Conservation (phyloP, 2,113 vertebrate species). For the Tragelaphus imberbis region DNA sequence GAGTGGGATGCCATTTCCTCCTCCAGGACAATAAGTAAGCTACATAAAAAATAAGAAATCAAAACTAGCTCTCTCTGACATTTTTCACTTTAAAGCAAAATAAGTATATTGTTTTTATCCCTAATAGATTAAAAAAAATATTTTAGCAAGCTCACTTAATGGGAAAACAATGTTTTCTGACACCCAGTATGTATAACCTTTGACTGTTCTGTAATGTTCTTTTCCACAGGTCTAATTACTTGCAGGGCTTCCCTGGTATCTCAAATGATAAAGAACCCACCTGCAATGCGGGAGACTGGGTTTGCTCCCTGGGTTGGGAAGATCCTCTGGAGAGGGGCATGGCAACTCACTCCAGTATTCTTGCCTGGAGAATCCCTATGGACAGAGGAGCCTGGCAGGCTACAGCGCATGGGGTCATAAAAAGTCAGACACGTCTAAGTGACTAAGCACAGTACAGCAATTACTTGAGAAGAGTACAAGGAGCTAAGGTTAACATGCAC, state of each 20-base stretch:
- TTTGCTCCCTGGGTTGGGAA: not conserved
- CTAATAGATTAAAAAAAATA: not conserved
- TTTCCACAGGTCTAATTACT: conserved; percentile 63
- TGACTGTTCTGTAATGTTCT: not conserved
- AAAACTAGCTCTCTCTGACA: not conserved
- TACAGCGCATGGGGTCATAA: not conserved
- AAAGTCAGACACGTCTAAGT: not conserved
- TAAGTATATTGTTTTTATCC: not conserved
- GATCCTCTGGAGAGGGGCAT: not conserved
- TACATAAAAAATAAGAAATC: not conserved
- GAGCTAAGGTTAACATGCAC: conserved; percentile 62
- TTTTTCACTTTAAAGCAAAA: not conserved
- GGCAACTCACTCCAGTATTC: not conserved
- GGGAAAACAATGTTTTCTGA: conserved; percentile 55
- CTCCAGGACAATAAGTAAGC: not conserved
- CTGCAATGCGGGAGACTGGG: not conserved
- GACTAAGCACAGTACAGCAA: not conserved
- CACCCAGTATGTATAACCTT: not conserved
- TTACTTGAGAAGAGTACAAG: not conserved
- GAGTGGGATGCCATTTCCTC: not conserved
- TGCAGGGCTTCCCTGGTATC: not conserved
- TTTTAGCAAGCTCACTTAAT: conserved; percentile 11
- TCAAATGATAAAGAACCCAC: not conserved
- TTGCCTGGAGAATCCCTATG: not conserved
- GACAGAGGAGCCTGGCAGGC: not conserved